Evolutionary conservation across 2,797 vertebrate genomes (phyloP).

Genomic region (Malurus leucopterus): DNA sequence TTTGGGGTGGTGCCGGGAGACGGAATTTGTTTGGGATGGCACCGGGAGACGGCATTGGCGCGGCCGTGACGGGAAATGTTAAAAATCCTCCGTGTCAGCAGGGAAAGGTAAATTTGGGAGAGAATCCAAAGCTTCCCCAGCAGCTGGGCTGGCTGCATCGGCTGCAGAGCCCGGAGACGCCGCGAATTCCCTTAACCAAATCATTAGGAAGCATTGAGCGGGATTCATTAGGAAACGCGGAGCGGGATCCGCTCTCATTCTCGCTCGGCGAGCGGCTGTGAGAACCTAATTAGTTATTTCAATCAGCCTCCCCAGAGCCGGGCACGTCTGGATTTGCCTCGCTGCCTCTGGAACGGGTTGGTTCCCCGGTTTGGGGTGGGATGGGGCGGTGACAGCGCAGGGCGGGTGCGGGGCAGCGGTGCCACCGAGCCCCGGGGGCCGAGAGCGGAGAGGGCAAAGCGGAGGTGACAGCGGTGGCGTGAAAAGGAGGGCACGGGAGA

Average conservation of each 20-base stretch:
- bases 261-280: not conserved
- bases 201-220: slow-evolving; percentile 26
- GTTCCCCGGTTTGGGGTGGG: not conserved
- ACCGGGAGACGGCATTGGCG: not conserved
- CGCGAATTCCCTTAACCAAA: not conserved
- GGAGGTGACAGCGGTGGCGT: not conserved
- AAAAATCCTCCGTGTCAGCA: not conserved
- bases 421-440: accelerated
- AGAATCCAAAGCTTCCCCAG: not conserved
- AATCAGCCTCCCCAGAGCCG: slow-evolving; percentile 11
- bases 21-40: not conserved
- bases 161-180: not conserved
- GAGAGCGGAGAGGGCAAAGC: not conserved
- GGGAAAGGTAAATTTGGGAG: not conserved
- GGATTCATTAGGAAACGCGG: not conserved
- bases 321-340: slow-evolving; percentile 21
- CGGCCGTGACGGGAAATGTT: not conserved
- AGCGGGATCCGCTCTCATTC: not conserved
- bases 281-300: slow-evolving; percentile 49
- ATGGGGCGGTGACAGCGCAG: accelerated
- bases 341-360: not conserved
- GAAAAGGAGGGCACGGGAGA: not conserved
- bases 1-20: not conserved
- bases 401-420: not conserved
- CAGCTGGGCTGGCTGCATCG: not conserved